Evolutionary conservation across 2,113 vertebrate genomes (phyloP).

Genomic region (Clarias batrachus): DNA sequence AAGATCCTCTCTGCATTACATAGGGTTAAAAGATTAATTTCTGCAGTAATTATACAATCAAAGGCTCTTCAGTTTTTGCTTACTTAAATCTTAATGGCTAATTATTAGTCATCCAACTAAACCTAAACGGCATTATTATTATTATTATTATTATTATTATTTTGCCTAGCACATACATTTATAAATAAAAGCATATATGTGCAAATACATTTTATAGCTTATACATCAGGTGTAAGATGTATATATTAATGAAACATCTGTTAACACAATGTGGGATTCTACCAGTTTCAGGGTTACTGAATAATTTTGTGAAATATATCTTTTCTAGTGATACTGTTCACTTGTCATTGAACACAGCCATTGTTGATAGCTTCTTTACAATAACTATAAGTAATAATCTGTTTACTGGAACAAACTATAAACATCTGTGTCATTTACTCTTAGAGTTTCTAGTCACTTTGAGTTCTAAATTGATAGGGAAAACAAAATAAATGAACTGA

Average conservation of each 20-base stretch:
- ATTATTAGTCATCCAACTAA: no score
- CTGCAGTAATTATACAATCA: no score
- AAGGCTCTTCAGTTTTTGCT: no score
- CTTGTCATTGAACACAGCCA: not conserved
- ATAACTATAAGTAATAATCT: slow-evolving; percentile 1
- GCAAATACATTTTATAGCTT: not conserved
- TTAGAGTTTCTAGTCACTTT: slow-evolving; percentile 16
- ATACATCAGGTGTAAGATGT: not conserved
- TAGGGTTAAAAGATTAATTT: no score
- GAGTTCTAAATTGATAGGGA: not conserved
- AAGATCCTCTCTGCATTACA: no score
- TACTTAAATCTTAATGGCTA: no score
- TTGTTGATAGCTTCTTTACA: not conserved
- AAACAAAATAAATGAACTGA: not conserved
- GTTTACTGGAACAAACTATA: not conserved
- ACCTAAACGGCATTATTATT: no score
- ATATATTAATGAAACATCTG: not conserved
- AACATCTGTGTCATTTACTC: not conserved
- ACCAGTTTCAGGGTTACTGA: not conserved
- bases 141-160: no score
- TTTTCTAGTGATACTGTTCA: not conserved
- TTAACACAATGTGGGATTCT: not conserved
- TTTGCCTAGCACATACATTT: no score
- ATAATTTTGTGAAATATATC: not conserved
- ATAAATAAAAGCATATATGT: not conserved